Conservation (phyloP, 2,797 vertebrate species). For the Fratercula arctica region DNA sequence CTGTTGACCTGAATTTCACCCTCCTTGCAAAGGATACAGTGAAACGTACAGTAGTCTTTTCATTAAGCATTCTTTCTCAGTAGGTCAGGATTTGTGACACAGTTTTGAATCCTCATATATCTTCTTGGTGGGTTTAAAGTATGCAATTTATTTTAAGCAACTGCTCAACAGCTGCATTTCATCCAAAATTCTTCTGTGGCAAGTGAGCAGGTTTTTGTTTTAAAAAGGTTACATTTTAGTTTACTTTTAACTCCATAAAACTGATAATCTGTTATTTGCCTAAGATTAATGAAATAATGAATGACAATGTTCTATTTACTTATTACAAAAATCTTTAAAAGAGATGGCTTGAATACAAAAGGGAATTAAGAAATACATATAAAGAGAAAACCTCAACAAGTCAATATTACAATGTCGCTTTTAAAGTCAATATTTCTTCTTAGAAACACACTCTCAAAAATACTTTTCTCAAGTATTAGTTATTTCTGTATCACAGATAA, state of each 20-base stretch:
- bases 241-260: conserved; percentile 70
- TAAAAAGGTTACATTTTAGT: conserved; percentile 66
- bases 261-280: conserved; percentile 63
- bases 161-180: conserved; percentile 67
- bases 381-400: background rate
- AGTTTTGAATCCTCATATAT: conserved; percentile 67
- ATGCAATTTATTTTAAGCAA: conserved; percentile 69
- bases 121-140: conserved; percentile 63
- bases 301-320: conserved; percentile 27
- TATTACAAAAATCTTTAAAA: conserved; percentile 17
- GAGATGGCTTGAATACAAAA: background rate
- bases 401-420: background rate
- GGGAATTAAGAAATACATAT: background rate
- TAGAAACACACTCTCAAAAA: background rate
- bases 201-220: conserved; percentile 68
- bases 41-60: conserved; percentile 71
- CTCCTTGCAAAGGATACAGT: conserved; percentile 55
- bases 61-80: conserved; percentile 66
- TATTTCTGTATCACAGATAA: background rate
- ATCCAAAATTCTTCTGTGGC: conserved; percentile 61
- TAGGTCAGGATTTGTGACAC: conserved; percentile 67
- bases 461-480: background rate
- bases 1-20: conserved; percentile 67
- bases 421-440: background rate
- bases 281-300: conserved; percentile 65